Percentiles rank a stretch among this genome's conserved stretches.
phyloP scores from a whole-genome alignment of 2,113 vertebrate species.

The Morone saxatilis region DNA sequence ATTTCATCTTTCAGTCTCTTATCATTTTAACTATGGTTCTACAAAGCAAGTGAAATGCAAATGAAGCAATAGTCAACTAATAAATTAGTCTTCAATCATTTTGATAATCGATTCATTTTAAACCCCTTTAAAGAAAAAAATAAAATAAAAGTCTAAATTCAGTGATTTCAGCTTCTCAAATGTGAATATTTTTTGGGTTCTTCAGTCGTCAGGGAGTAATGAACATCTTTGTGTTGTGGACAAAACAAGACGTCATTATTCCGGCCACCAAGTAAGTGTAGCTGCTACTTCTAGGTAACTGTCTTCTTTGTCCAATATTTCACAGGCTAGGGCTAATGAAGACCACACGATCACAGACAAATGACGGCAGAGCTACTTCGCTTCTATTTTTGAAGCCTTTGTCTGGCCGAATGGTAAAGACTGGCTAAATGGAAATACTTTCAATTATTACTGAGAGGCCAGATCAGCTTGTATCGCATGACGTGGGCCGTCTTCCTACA shows the following conservation, averaged over 20 bases:
- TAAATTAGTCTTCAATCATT: too few species aligned
- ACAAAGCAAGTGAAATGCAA: background rate
- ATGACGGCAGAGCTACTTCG: conserved; percentile 28
- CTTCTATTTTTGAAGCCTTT: conserved; percentile 71
- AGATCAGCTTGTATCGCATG: conserved; percentile 82
- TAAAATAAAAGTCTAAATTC: too few species aligned
- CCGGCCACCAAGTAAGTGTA: background rate
- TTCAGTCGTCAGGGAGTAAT: too few species aligned
- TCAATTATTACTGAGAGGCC: conserved; percentile 88
- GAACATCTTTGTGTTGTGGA: too few species aligned
- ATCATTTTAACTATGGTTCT: background rate
- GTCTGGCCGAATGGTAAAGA: conserved; percentile 73
- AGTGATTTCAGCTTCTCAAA: too few species aligned
- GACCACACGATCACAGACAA: conserved; percentile 21
- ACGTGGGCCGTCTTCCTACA: conserved; percentile 65
- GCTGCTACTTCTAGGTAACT: background rate
- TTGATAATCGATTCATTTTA: too few species aligned
- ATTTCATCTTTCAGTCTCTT: background rate
- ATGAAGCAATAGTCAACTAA: too few species aligned
- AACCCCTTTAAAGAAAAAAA: too few species aligned
- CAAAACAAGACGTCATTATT: background rate
- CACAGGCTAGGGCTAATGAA: conserved; percentile 14
- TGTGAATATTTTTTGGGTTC: too few species aligned
- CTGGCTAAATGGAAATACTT: conserved; percentile 84
- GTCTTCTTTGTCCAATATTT: conserved; percentile 11